Conservation (phyloP, 2,888 invertebrate genomes). For the Lasius fuliginosus region DNA sequence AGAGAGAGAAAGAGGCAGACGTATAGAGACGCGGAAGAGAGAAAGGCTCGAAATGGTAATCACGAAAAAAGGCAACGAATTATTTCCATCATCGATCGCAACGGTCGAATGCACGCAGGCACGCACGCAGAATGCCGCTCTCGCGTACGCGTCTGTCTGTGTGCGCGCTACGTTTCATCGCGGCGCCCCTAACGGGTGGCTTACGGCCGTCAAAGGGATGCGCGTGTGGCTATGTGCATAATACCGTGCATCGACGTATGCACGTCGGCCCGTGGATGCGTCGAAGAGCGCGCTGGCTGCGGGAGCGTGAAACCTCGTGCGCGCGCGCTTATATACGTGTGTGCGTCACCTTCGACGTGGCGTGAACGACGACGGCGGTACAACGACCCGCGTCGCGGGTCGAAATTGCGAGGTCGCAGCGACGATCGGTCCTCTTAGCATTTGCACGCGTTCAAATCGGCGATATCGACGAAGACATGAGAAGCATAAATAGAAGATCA, state of each 20-base stretch:
- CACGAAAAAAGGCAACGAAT: slow-evolving; percentile 81
- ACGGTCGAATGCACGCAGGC: slow-evolving; percentile 70
- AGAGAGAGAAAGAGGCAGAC: slow-evolving; percentile 30
- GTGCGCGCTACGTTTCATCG: slow-evolving; percentile 72
- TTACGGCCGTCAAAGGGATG: slow-evolving; percentile 79
- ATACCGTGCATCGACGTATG: slow-evolving; percentile 74
- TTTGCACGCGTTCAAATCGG: slow-evolving; percentile 26
- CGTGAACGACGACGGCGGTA: slow-evolving; percentile 71
- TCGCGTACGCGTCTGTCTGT: slow-evolving; percentile 51
- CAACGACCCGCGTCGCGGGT: slow-evolving; percentile 73
- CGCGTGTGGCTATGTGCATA: slow-evolving; percentile 77
- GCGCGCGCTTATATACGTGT: not conserved
- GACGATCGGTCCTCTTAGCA: slow-evolving; percentile 69
- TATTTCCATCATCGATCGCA: slow-evolving; percentile 81
- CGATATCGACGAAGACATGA: slow-evolving; percentile 16
- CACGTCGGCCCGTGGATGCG: slow-evolving; percentile 49
- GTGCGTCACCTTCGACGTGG: slow-evolving; percentile 72
- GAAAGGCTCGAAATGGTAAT: slow-evolving; percentile 76
- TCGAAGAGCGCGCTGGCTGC: slow-evolving; percentile 53
- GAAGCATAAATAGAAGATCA: not conserved
- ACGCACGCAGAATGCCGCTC: slow-evolving; percentile 56
- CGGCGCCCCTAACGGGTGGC: slow-evolving; percentile 77
- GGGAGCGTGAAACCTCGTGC: slow-evolving; percentile 48
- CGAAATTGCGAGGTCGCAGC: slow-evolving; percentile 77
- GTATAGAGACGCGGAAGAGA: slow-evolving; percentile 39